Evolutionary conservation across 2,113 vertebrate genomes (phyloP), one percentile per base, ranked within the genome.

Genomic region (Nycticryphes semicollaris): DNA sequence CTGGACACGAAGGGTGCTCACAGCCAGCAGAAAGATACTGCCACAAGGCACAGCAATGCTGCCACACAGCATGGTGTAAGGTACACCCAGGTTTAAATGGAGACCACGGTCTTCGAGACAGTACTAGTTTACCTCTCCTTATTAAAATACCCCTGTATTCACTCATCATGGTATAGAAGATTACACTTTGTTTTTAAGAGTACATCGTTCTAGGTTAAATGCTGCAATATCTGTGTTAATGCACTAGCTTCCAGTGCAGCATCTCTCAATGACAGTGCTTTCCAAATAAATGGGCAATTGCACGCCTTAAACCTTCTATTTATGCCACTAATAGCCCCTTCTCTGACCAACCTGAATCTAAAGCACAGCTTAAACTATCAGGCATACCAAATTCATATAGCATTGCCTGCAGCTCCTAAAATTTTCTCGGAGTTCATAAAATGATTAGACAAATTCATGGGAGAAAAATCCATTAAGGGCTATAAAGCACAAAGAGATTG

Each of bases 381-480:
- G 64, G 70, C 39, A 47, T 33, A 39, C 60, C 10, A 7, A 93
- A 94, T 91, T 93, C 74, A 94, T 43, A 68, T 3, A 76, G 67
- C 45, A 85, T 15, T 68, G 66, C 82, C 78, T 39, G 30, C 57
- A 95, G 94, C 70, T 12, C 0, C 67, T 82, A 79, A 90, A 75
- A 60, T 85, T 87, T 91, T 82, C 74, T 63, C 2, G 1, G 66
- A 94, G 78, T 94, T 87, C 74, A 93, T 85, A 93, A 91, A 94
- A 83, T 73, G 19, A 85, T 94, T 64, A 84, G 67, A 92, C 33
- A 94, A 95, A 94, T 83, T 90, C 48, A 87, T 70, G n/a, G 2
- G n/a, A 84, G 41, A 91, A 93, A 93, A 95, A 94, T 84, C 74
- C 78, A 82, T 95, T 91, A 90, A 64, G 35, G 37, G 51, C 66